Conservation (phyloP, 2,113 vertebrate species). For the Dasyurus viverrinus region DNA sequence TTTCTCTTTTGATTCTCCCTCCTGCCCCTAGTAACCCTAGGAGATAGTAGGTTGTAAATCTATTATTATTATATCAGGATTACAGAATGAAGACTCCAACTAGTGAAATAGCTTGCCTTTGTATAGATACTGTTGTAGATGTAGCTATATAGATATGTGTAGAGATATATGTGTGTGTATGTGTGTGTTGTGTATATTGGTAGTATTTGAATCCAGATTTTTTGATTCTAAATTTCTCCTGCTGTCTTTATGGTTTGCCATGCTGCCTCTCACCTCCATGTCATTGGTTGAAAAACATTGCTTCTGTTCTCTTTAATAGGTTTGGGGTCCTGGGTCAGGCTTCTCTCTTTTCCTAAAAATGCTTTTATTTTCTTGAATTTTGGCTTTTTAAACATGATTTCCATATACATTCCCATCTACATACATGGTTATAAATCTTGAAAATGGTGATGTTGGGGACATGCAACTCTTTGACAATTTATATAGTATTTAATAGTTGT, state of each 20-base stretch:
- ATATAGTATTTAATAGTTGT: slow-evolving; percentile 19
- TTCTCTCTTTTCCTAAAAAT: slow-evolving; percentile 27
- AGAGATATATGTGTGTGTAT: no score
- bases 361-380: slow-evolving; percentile 16
- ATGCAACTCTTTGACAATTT: not conserved
- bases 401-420: slow-evolving; percentile 36
- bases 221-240: not conserved
- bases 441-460: slow-evolving; percentile 41
- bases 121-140: no score
- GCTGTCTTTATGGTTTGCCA: not conserved
- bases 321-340: not conserved
- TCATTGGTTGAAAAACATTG: not conserved
- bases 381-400: slow-evolving; percentile 6
- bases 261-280: not conserved
- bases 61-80: not conserved
- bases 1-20: not conserved
- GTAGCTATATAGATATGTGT: no score
- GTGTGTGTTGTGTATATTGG: no score
- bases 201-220: not conserved
- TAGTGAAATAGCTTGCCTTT: no score
- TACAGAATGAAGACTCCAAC: not conserved
- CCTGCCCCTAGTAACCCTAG: not conserved
- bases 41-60: not conserved
- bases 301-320: not conserved
- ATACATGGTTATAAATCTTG: slow-evolving; percentile 1